Evolutionary conservation across 2,113 vertebrate genomes (phyloP), one percentile per base, ranked within the genome.

Genomic region (Dicaeum eximium): DNA sequence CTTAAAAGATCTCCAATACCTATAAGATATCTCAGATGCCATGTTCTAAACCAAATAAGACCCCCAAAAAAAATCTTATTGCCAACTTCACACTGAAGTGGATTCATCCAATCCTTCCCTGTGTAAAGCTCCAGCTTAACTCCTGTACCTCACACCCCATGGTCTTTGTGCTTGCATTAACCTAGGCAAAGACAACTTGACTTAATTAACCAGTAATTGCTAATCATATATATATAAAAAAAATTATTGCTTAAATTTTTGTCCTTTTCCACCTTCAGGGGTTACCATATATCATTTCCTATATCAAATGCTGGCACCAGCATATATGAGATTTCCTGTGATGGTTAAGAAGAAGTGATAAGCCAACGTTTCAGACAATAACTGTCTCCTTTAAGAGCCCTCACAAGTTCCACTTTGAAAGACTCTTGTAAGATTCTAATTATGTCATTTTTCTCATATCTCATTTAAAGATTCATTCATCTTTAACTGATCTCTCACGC

Each of bases 21-120:
- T 14, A 33, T 7, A 56, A 84, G 10, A 21, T 45, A 56, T n/a
- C 10, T 28, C 44, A 77, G 15, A 60, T 23, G 10, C 2, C 11
- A n/a, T 50, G 10, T 58, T 61, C 40, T 71, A 71, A 80, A 57
- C 8, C 25, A 65, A 88, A 1, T 30, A 44, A 38, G 12, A 45
- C 6, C 2, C 2, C 2, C 0, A 15, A 28, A 73, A 64, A 31
- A 18, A 67, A n/a, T 50, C 4, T 67, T 58, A 21, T 1, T 64
- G 10, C 54, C n/a, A 58, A 21, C 35, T 62, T 72, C 53, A 77
- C 13, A 33, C 4, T 19, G 27, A 82, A 66, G 9, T 6, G 35
- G 1, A n/a, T 75, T 72, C 64, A 67, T 66, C 24, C 44, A 75
- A 72, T 33, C 30, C 24, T 48, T 67, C 15, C 9, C 17, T 31